These are phyloP conservation scores for Calephelis nemesis DNA, from an alignment of 1,140 invertebrate genomes.

Conservation along the genomic window DNA sequence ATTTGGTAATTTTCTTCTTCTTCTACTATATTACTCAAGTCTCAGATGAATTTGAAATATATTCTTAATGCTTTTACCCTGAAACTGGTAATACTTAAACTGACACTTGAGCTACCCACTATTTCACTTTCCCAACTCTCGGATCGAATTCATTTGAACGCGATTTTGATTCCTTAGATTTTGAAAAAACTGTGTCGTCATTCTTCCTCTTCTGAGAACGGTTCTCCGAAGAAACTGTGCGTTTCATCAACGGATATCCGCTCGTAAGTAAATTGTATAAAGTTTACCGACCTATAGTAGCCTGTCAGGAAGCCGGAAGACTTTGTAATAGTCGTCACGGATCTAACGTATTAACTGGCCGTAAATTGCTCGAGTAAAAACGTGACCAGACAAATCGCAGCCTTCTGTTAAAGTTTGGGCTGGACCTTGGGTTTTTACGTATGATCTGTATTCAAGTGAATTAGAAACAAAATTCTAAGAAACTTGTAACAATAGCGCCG, in stretches of 20 bases:
- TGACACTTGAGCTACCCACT: too few relatives aligned
- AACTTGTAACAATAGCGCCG: neutral
- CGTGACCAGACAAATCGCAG: conserved; percentile 48
- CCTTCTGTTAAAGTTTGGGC: conserved; percentile 56
- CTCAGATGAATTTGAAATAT: too few relatives aligned
- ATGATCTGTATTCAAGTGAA: conserved; percentile 4
- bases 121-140: too few relatives aligned
- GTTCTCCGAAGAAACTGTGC: too few relatives aligned
- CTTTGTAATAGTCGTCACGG: conserved; percentile 27
- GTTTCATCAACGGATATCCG: neutral
- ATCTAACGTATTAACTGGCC: conserved; percentile 20
- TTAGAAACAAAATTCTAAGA: conserved; percentile 8
- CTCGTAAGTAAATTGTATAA: neutral
- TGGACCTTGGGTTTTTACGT: conserved; percentile 65
- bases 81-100: too few relatives aligned
- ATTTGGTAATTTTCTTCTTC: too few relatives aligned
- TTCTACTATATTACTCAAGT: too few relatives aligned
- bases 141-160: too few relatives aligned
- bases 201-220: too few relatives aligned
- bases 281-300: conserved; percentile 2
- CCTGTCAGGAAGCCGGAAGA: conserved; percentile 9
- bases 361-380: conserved; percentile 22
- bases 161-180: too few relatives aligned
- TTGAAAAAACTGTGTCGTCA: too few relatives aligned
- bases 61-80: too few relatives aligned